Conservation (phyloP, 2,888 invertebrate species). For the Sminthurinus aureus region DNA sequence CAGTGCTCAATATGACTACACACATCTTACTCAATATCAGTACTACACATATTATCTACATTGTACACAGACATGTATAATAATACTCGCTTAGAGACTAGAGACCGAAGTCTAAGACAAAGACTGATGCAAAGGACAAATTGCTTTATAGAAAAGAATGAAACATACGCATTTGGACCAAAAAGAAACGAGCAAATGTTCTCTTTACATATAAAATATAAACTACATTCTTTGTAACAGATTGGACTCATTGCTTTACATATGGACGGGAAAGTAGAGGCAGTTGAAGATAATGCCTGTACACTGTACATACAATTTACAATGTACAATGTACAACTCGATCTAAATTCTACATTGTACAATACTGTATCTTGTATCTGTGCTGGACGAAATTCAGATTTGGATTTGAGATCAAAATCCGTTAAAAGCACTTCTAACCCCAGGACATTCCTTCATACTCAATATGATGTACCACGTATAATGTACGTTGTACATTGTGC, state of each 20-base stretch:
- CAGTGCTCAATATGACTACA: neutral
- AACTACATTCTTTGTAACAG: neutral
- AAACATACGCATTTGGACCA: neutral
- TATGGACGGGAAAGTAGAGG: neutral
- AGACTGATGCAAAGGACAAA: too few species aligned
- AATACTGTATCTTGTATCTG: too few species aligned
- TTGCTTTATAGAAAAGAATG: too few species aligned
- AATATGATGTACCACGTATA: neutral
- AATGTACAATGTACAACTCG: too few species aligned
- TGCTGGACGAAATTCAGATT: too few species aligned
- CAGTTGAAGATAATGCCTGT: neutral
- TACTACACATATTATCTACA: neutral
- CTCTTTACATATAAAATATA: neutral
- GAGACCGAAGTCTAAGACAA: too few species aligned
- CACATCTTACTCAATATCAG: too few species aligned
- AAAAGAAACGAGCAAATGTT: neutral
- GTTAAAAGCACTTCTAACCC: conserved; percentile 58
- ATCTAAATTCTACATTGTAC: too few species aligned
- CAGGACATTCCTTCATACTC: conserved; percentile 42
- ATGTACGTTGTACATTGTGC: neutral
- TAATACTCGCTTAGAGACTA: conserved; percentile 2
- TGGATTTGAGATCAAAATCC: conserved; percentile 49
- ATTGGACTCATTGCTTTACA: neutral
- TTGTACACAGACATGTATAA: neutral
- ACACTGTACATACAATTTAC: neutral